A percentile compares a stretch with the other conserved stretches of the same genome.
phyloP scores from a whole-genome alignment of 2,113 vertebrate genomes.

The Epinephelus fuscoguttatus region DNA sequence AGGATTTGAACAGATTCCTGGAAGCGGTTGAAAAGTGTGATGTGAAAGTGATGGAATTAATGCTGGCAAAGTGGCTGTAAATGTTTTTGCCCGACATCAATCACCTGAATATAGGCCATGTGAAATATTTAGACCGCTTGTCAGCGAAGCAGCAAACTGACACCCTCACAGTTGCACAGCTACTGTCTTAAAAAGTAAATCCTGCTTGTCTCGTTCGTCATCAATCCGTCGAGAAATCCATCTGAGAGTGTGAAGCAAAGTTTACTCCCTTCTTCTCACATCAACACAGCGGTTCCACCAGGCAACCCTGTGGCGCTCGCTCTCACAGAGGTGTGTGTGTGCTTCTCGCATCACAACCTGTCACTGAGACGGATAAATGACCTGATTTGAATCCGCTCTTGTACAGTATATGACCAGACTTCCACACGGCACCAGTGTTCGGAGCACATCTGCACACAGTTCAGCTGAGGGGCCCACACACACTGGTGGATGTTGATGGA shows the following conservation, averaged over 20 bases:
- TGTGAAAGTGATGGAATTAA: slow-evolving; percentile 7
- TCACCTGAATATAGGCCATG: slow-evolving; percentile 28
- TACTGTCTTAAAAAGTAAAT: slow-evolving; percentile 9
- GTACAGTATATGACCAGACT: slow-evolving; percentile 18
- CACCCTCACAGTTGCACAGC: not conserved
- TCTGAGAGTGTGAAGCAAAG: slow-evolving; percentile 33
- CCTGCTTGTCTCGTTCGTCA: slow-evolving; percentile 10
- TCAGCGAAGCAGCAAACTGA: slow-evolving; percentile 20
- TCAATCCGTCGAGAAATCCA: slow-evolving; percentile 20
- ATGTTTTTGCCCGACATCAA: slow-evolving; percentile 27
- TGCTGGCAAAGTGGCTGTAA: slow-evolving; percentile 27
- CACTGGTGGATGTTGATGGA: slow-evolving; percentile 4
- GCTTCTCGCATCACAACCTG: not conserved
- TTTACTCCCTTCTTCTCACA: slow-evolving; percentile 32
- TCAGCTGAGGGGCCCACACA: not conserved
- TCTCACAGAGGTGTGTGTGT: slow-evolving; percentile 19
- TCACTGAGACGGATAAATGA: slow-evolving; percentile 9
- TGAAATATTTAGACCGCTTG: slow-evolving; percentile 29
- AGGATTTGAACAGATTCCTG: slow-evolving; percentile 29
- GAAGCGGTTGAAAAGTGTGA: slow-evolving; percentile 3
- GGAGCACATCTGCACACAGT: not conserved
- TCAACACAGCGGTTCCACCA: slow-evolving; percentile 12
- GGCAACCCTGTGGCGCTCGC: slow-evolving; percentile 15
- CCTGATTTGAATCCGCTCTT: slow-evolving; percentile 19
- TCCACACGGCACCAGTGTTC: not conserved